These are phyloP conservation scores for Diadema setosum DNA, from an alignment of 35 echinoderm and acorn worm genomes.

Conservation along the genomic window DNA sequence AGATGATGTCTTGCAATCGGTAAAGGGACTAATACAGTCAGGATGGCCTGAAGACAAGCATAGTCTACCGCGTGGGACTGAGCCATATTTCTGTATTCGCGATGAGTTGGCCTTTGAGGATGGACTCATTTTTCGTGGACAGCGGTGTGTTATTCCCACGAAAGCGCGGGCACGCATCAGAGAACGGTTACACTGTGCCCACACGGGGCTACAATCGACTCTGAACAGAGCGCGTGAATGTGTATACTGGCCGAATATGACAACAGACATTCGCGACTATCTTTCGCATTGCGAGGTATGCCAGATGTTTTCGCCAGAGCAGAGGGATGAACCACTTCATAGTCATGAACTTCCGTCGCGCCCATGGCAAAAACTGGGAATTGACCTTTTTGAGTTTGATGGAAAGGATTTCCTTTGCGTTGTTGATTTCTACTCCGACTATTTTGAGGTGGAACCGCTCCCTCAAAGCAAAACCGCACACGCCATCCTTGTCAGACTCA, in stretches of 20 bases:
- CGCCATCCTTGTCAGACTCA: constrained; percentile 1
- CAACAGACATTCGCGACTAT: constrained; percentile 37
- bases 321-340: constrained; percentile 46
- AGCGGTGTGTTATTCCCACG: neutral
- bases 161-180: neutral
- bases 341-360: constrained; percentile 28
- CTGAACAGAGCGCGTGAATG: constrained; percentile 28
- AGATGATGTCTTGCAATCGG: constrained; percentile 23
- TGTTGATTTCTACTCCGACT: constrained; percentile 64
- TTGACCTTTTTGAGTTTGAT: constrained; percentile 42
- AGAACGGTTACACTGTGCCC: constrained; percentile 45
- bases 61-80: neutral
- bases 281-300: neutral
- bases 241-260: constrained; percentile 70
- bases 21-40: neutral
- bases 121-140: constrained; percentile 33
- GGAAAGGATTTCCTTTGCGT: constrained; percentile 48
- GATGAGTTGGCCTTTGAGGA: constrained; percentile 46
- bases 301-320: neutral
- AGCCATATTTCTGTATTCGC: constrained; percentile 16
- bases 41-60: constrained; percentile 28
- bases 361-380: constrained; percentile 57
- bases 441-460: constrained; percentile 33
- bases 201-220: constrained; percentile 43
- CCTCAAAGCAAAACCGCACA: neutral